These are phyloP conservation scores for Eristalis tenax DNA, from an alignment of 2,888 invertebrate species.

Conservation along the genomic window DNA sequence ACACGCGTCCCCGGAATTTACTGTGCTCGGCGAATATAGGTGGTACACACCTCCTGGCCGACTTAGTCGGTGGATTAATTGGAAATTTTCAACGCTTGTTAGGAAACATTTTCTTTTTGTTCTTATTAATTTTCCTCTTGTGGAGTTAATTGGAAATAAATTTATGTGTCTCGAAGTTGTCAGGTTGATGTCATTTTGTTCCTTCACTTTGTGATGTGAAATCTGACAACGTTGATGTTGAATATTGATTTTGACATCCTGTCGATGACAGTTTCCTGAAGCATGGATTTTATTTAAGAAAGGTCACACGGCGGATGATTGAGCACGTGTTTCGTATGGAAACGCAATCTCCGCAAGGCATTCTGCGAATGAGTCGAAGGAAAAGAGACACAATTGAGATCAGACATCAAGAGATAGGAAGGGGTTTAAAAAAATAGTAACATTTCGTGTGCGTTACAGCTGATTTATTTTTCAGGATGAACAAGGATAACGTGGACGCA, in stretches of 20 bases:
- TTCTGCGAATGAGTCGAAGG: no score
- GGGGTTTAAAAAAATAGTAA: no score
- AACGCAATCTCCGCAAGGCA: no score
- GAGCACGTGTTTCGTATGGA: no score
- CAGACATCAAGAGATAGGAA: no score
- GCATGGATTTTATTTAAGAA: not conserved
- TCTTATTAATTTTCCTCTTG: not conserved
- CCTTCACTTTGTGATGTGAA: not conserved
- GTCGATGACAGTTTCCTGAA: not conserved
- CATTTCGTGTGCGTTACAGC: no score
- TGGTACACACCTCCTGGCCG: not conserved
- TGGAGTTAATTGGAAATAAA: not conserved
- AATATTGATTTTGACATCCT: not conserved
- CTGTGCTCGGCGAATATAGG: not conserved
- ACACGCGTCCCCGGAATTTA: slow-evolving; percentile 1
- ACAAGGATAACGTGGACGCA: no score
- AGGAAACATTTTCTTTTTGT: not conserved
- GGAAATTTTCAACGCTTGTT: not conserved
- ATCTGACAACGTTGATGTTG: not conserved
- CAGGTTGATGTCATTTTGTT: not conserved
- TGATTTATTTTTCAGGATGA: no score
- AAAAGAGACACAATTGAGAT: no score
- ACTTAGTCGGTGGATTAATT: not conserved
- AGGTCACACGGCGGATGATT: no score
- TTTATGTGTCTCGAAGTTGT: not conserved